Evolutionary conservation across 2,113 vertebrate species (phyloP).

Genomic region (Rhea americana): DNA sequence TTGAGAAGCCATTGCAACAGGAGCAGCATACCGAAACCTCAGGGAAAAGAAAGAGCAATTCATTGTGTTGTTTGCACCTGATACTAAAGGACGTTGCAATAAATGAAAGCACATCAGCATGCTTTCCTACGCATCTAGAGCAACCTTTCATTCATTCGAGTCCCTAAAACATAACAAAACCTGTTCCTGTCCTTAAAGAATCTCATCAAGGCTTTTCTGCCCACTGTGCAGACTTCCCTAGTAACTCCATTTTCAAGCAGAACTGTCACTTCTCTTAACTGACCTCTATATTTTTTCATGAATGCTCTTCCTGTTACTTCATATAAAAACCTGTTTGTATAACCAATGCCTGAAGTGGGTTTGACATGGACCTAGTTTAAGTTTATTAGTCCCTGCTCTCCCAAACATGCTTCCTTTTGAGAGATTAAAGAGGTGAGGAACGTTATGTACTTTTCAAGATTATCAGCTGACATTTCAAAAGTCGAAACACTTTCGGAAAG

Average conservation of each 20-base stretch:
- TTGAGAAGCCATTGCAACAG: rapidly evolving
- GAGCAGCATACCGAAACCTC: neutral
- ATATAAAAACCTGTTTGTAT: neutral
- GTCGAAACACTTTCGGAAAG: slow-evolving; percentile 1
- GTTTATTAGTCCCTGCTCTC: neutral
- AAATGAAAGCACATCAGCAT: neutral
- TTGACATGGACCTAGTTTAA: neutral
- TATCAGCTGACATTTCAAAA: slow-evolving; percentile 1
- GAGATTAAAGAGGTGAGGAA: neutral
- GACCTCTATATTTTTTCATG: neutral
- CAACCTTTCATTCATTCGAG: neutral
- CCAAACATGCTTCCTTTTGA: neutral
- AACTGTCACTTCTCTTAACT: neutral
- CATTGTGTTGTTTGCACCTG: neutral
- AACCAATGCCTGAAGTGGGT: neutral
- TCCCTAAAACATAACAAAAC: neutral
- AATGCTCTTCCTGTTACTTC: neutral
- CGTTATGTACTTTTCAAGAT: neutral
- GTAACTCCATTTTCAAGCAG: neutral
- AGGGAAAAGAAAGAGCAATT: neutral
- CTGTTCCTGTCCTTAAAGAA: neutral
- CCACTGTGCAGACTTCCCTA: neutral
- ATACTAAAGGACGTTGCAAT: neutral
- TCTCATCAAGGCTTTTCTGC: neutral
- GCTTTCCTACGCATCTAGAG: neutral